Base-by-base conservation (phyloP, 2,888 invertebrate genomes). In the Actias luna region DNA sequence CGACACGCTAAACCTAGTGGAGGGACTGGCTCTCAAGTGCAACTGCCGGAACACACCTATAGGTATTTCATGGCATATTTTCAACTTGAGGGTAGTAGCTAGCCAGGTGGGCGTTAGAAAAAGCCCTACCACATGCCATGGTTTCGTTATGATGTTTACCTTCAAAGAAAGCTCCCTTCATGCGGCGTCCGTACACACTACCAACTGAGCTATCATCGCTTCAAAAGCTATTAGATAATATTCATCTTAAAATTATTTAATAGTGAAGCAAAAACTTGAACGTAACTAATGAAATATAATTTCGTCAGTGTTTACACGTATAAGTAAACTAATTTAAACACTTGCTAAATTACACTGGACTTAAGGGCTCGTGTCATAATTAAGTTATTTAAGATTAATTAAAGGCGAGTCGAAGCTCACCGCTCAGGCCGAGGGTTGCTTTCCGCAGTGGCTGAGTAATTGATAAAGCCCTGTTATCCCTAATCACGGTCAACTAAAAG, bases 371-470 rank as follows among this genome's bases (percentile, higher is more conserved):
- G 68, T 74, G 77, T 76, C 77, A 84, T 86, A 85, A 88, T 85
- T 80, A 82, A 85, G 82, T 88, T 88, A 87, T 84, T 79, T 79
- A 85, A 84, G 80, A 86, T 87, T 86, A 84, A 85, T 81, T 78
- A 83, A 78, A 76, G 79, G 70, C 78, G 71, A 78, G 80, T 72
- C 69, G 74, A 74, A 75, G 74, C 72, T 69, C 75, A 66, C 73
- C 73, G 69, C 55, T 50, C 63, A 58, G 78, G 79, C 70, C 16
- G 74, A 67, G 74, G 65, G 74, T 62, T 68, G 70, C 67, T 72
- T 77, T 79, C 77, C 74, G 75, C 74, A 73, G 76, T 78, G 79
- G 69, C 78, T 87, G 80, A 85, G 82, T 88, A 87, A 88, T 88
- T 87, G 84, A 87, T 88, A 86, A 87, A 86, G 87, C 84, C 80